Evolutionary conservation across 1,140 invertebrate species (phyloP), one percentile per base, ranked within the genome.

Genomic region (Leguminivora glycinivorella): DNA sequence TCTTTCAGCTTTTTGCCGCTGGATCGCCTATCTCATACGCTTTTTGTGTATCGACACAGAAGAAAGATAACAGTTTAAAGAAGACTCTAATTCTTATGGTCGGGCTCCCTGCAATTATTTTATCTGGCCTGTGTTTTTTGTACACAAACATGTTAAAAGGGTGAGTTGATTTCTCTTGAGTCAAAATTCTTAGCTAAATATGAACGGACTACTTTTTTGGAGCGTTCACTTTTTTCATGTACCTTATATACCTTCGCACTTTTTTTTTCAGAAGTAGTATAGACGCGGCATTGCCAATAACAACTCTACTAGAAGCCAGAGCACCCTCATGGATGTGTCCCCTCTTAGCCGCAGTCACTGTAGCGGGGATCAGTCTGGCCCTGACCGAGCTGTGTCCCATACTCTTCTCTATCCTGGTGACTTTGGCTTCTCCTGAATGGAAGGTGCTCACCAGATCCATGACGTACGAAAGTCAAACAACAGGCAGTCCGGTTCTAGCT

Each of bases 401-500:
- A 72, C 85, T 94, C 0, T 94, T 94, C 74, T 86, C 86, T 2
- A 85, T 94, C 25, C 91, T 95, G 26, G 93, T 94, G 29, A 83
- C 88, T 0, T 81, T 95, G 72, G 94, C 94, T 1, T 94, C 93
- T 17, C 93, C 94, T 0, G 94, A 95, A 76, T 95, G 94, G 94
- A 92, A 93, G 71, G 92, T 95, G 2, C 83, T 95, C 22, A 93
- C 94, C 9, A 91, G 93, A 58, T 93, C 94, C 31, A 93, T 95
- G 78, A 93, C 93, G 19, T 95, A 94, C 75, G 93, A 94, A 77
- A 95, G 93, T 76, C 84, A 92, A 0, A 92, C 93, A 17, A 95
- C 94, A 71, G 94, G 94, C 12, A 95, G 94, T 80, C 94, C 94
- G 1, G 93, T 95, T 0, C 80, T 95, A 68, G 94, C 94, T 14